Conservation (phyloP, 2,888 invertebrate genomes). For the Sphaerophoria rueppellii region DNA sequence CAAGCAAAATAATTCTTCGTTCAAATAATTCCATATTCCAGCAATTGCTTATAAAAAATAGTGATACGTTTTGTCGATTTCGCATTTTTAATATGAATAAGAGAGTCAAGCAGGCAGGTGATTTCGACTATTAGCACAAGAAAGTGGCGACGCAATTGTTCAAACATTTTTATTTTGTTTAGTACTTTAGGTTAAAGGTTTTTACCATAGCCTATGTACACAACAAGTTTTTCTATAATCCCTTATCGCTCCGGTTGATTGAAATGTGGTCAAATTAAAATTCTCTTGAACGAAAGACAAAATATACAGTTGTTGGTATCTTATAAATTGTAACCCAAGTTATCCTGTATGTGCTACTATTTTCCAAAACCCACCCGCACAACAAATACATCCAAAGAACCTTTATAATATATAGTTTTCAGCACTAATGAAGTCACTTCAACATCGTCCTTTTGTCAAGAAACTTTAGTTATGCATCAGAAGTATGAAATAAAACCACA, state of each 20-base stretch:
- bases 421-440: slow-evolving; percentile 42
- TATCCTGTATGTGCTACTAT: neutral
- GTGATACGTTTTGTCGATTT: too few relatives aligned
- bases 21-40: too few relatives aligned
- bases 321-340: slow-evolving; percentile 1
- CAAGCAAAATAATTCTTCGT: too few relatives aligned
- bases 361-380: neutral
- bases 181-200: too few relatives aligned
- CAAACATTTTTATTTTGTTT: too few relatives aligned
- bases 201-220: too few relatives aligned
- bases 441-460: slow-evolving; percentile 21
- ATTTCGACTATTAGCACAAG: too few relatives aligned
- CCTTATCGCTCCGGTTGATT: slow-evolving; percentile 29
- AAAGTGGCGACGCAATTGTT: too few relatives aligned
- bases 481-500: slow-evolving; percentile 31
- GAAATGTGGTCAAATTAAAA: slow-evolving; percentile 27
- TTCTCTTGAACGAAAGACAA: neutral
- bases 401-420: neutral
- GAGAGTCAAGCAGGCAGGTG: too few relatives aligned
- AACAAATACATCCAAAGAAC: neutral
- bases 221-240: neutral
- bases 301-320: slow-evolving; percentile 3
- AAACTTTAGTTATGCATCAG: slow-evolving; percentile 25
- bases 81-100: too few relatives aligned
- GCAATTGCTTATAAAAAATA: too few relatives aligned